Percentiles rank a stretch among this genome's conserved stretches.
Evolutionary conservation across 2,113 vertebrate species (phyloP).

Genomic region (Colistium nudipinnis): DNA sequence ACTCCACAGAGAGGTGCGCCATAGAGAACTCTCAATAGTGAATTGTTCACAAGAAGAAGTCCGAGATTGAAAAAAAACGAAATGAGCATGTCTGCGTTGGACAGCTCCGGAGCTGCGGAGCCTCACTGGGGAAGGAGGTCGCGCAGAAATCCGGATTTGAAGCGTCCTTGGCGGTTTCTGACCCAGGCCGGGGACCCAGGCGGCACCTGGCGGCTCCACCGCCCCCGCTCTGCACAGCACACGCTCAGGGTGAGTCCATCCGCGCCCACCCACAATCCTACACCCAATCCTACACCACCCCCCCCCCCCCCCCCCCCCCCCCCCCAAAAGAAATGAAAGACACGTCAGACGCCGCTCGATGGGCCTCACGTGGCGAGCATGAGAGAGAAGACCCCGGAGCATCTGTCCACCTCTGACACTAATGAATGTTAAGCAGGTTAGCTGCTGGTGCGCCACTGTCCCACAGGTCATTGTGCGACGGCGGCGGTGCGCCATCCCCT

Average conservation of each 20-base stretch:
- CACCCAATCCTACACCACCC: slow-evolving; percentile 58
- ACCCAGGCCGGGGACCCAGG: slow-evolving; percentile 33
- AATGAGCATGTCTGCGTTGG: slow-evolving; percentile 43
- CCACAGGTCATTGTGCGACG: slow-evolving; percentile 81
- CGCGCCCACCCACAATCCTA: slow-evolving; percentile 55
- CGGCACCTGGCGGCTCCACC: slow-evolving; percentile 45
- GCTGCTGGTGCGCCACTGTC: slow-evolving; percentile 74
- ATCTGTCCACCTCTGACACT: slow-evolving; percentile 81
- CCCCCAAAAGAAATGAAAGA: slow-evolving; percentile 70
- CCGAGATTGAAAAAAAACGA: slow-evolving; percentile 6
- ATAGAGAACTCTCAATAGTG: background rate
- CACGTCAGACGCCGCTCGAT: slow-evolving; percentile 64
- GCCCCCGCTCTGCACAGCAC: slow-evolving; percentile 34
- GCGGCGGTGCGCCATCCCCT: slow-evolving; percentile 78
- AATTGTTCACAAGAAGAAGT: background rate
- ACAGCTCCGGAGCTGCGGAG: slow-evolving; percentile 30
- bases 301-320: slow-evolving; percentile 52
- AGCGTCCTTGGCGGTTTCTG: slow-evolving; percentile 26
- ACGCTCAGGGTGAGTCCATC: slow-evolving; percentile 72
- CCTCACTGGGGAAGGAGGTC: slow-evolving; percentile 12
- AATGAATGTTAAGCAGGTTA: slow-evolving; percentile 82
- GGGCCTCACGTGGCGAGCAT: slow-evolving; percentile 66
- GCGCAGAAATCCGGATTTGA: slow-evolving; percentile 37
- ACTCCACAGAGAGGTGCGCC: slow-evolving; percentile 2
- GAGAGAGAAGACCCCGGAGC: slow-evolving; percentile 67